phyloP scores from a whole-genome alignment of 2,797 vertebrate species.

The Botia almorhae region DNA sequence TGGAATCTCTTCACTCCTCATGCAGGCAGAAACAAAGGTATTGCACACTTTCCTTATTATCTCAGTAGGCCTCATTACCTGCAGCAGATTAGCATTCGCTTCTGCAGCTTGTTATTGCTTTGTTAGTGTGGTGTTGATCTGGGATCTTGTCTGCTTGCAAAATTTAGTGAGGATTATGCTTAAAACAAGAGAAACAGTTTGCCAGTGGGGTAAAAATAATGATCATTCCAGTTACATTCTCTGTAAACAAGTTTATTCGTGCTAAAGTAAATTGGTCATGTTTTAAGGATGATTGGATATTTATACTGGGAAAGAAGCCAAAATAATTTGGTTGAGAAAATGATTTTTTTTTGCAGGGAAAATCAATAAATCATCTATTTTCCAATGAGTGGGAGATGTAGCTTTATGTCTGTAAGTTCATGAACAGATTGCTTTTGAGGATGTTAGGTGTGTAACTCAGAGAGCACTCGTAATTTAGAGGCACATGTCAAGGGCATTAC shows the following conservation, averaged over 20 bases:
- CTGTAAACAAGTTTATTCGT: not conserved
- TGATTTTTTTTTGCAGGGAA: too few relatives aligned
- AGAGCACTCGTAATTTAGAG: conserved; percentile 31
- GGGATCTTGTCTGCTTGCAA: not conserved
- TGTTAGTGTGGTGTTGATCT: not conserved
- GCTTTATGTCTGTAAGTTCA: not conserved
- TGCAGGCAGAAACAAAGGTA: conserved; percentile 99
- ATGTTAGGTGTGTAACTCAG: conserved; percentile 18
- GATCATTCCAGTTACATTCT: too few relatives aligned
- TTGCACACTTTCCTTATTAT: conserved; percentile 71
- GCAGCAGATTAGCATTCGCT: not conserved
- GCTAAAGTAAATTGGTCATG: not conserved
- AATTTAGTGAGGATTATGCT: not conserved
- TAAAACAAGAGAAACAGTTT: too few relatives aligned
- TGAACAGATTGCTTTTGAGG: not conserved
- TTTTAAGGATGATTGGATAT: not conserved
- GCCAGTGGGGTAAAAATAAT: too few relatives aligned
- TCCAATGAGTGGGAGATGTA: not conserved
- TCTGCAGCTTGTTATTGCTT: not conserved
- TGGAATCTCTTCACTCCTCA: conserved; percentile 77
- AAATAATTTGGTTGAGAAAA: too few relatives aligned
- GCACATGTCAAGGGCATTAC: not conserved
- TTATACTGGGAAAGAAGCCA: not conserved
- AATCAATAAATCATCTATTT: not conserved
- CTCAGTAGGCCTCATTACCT: not conserved